A percentile compares a stretch with the other conserved stretches of the same genome.
Conservation (phyloP, 2,888 invertebrate genomes). For the Cordylochernes scorpioides region DNA sequence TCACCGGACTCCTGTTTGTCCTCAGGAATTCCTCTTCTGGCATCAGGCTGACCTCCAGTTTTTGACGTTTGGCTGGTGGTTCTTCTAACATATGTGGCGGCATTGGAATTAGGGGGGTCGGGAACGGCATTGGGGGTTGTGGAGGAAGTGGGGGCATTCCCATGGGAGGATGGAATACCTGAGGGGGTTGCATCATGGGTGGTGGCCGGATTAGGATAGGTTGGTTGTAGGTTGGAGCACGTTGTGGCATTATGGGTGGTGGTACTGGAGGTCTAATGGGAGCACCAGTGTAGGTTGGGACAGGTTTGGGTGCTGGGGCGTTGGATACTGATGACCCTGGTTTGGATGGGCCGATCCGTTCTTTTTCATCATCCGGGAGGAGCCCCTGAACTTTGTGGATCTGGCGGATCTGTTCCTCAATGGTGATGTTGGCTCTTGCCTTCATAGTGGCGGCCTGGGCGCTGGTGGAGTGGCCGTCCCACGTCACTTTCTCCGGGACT, state of each 20-base stretch:
- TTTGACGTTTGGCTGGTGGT: conserved; percentile 55
- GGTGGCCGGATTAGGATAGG: conserved; percentile 15
- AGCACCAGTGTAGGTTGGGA: conserved; percentile 19
- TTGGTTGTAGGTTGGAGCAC: conserved; percentile 16
- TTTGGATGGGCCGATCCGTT: conserved; percentile 57
- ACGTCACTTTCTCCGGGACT: conserved; percentile 36
- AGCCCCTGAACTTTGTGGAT: conserved; percentile 87
- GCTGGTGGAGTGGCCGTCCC: conserved; percentile 94
- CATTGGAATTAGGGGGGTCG: conserved; percentile 17
- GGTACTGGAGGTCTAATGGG: conserved; percentile 16
- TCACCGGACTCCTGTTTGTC: conserved; percentile 35
- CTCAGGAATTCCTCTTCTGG: conserved; percentile 57
- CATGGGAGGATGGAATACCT: conserved; percentile 17
- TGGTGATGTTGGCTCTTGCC: conserved; percentile 73
- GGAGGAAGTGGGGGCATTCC: conserved; percentile 13
- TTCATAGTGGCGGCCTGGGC: conserved; percentile 84
- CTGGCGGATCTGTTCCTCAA: conserved; percentile 73
- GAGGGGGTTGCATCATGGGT: conserved; percentile 14
- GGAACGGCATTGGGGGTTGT: conserved; percentile 16
- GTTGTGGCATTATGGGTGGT: conserved; percentile 18
- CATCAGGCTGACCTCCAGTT: conserved; percentile 73
- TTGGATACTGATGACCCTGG: conserved; percentile 3
- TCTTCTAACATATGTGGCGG: conserved; percentile 32
- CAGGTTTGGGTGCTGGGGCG: conserved; percentile 15
- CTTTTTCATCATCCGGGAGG: conserved; percentile 83